A percentile compares a stretch with the other conserved stretches of the same genome.
phyloP scores from a whole-genome alignment of 2,797 vertebrate species.

The Rhabdophis nuchalis region DNA sequence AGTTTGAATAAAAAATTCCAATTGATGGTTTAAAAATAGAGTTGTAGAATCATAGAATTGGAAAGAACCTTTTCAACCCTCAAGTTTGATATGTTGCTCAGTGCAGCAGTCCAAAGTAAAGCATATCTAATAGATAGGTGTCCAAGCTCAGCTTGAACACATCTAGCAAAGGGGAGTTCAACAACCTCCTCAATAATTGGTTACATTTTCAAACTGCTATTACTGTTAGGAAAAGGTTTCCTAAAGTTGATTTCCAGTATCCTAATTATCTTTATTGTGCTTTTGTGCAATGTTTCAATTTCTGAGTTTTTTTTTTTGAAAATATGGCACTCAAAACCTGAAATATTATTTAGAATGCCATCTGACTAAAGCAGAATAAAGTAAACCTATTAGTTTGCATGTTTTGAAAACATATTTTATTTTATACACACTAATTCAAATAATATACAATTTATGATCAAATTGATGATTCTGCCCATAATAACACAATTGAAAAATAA shows the following conservation, averaged over 20 bases:
- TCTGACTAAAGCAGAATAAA: not conserved
- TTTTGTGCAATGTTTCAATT: not conserved
- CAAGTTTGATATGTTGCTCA: not conserved
- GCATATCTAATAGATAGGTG: not conserved
- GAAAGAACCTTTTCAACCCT: constrained; percentile 36
- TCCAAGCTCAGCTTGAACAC: not conserved
- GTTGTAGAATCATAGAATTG: constrained; percentile 25
- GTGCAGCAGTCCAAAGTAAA: not conserved
- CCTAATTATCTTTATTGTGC: not conserved
- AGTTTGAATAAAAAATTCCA: constrained; percentile 75
- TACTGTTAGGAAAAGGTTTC: not conserved
- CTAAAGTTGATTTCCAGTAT: not conserved
- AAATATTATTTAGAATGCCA: not conserved
- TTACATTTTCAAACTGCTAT: not conserved
- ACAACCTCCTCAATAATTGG: not conserved
- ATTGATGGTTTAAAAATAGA: constrained; percentile 73
- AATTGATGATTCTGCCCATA: not conserved
- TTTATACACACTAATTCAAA: not conserved
- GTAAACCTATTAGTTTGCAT: not conserved
- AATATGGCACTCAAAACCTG: not conserved
- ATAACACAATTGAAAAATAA: not conserved
- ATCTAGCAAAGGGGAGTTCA: not conserved
- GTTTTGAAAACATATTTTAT: not conserved
- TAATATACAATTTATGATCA: not conserved
- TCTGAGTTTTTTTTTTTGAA: not conserved